Evolutionary conservation across 2,888 invertebrate species (phyloP), one percentile per base, ranked within the genome.

Genomic region (Octodonta nipae): DNA sequence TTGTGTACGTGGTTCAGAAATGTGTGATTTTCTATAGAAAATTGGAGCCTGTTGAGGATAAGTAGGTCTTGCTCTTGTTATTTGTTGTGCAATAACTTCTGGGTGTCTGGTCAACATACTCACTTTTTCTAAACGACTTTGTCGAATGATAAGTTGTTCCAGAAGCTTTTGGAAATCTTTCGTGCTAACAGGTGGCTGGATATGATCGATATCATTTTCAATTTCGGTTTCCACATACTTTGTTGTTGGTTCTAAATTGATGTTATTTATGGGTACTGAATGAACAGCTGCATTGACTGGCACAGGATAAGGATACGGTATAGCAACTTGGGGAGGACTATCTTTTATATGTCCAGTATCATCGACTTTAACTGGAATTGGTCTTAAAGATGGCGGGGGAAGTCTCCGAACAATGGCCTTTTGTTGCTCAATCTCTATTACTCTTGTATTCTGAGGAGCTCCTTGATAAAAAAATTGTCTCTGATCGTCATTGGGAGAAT

Each of bases 121-220:
- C 11, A 72, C 54, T 25, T 64, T 61, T 54, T 74, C 73, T 41
- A 75, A 49, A 26, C 69, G 63, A 44, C 66, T 71, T 56, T 80
- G 79, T 30, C 78, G 63, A 15, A 72, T 52, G 20, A 80, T 68
- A 34, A 81, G 60, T 52, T 75, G 69, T 40, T 78, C 74, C 4
- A 81, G 60, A 24, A 81, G 58, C 28, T 73, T 65, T 49, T 78
- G 76, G 37, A 80, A 72, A 51, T 81, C 80, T 47, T 72, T 68
- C 2, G 78, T 74, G 49, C 78, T 79, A 2, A 80, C 71, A 5
- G 80, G 80, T 6, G 78, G 71, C 28, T 73, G 67, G 26, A 77
- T 76, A 2, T 69, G 65, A 35, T 71, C 69, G 56, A 70, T 65
- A 38, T 70, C 70, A 13, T 67, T 66, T 5, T 61, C 47, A 13